Conservation (phyloP, 2,888 invertebrate genomes). For the Nemotelus nigrinus region DNA sequence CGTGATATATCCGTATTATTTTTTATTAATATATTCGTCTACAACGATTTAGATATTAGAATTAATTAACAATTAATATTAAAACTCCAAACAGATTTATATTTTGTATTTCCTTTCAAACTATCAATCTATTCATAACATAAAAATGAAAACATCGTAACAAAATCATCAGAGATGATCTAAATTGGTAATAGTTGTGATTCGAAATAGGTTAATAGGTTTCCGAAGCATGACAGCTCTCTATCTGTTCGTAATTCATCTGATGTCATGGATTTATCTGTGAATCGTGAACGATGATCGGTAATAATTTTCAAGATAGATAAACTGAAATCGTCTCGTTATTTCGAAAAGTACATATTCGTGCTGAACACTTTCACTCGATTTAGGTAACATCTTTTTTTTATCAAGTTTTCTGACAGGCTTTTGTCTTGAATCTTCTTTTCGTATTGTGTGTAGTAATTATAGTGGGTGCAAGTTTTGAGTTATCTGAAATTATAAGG, state of each 20-base stretch:
- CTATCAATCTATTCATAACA: not conserved
- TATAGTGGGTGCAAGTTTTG: not conserved
- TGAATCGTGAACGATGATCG: not conserved
- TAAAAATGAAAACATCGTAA: not conserved
- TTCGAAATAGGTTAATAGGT: conserved; percentile 31
- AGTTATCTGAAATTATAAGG: no score
- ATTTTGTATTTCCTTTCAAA: not conserved
- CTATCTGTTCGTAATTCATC: not conserved
- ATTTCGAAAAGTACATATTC: conserved; percentile 1
- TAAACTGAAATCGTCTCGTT: not conserved
- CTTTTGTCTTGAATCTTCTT: conserved; percentile 12
- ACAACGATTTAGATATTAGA: no score
- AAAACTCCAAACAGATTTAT: no score
- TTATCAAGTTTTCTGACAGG: not conserved
- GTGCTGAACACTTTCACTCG: conserved; percentile 21
- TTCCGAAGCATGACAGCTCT: conserved; percentile 17
- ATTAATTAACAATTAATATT: no score
- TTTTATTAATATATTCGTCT: no score
- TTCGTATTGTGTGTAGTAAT: not conserved
- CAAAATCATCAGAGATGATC: no score
- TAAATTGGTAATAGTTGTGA: not conserved
- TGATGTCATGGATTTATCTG: not conserved
- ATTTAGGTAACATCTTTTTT: conserved; percentile 11
- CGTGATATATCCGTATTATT: no score
- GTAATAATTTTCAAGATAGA: not conserved